Base-by-base conservation (phyloP, 2,888 invertebrate species). In the Pocota personata region DNA sequence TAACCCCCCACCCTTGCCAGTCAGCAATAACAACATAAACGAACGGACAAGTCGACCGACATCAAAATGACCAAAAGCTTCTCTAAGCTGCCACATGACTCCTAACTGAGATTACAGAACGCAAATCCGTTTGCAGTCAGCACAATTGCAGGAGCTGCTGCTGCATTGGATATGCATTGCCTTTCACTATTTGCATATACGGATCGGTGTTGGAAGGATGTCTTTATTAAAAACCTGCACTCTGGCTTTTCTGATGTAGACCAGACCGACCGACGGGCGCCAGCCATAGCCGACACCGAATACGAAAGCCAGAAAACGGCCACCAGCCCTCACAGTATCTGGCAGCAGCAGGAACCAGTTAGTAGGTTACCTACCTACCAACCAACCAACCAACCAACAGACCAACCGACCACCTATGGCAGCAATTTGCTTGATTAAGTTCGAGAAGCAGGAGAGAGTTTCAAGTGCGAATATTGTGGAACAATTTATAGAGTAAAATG, bases 391-490 rank as follows among this genome's bases (percentile, higher is more conserved):
- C 35, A 46, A 58, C 62, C 62, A 10, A 10, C 32, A 7, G 10
- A n/a, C 37, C 52, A 55, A 57, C 55, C 57, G 37, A 66, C 83
- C 62, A 79, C 73, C 78, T 32, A 78, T 48, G 79, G 75, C 69
- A 75, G 79, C 83, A 84, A 84, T 84, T 84, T 84, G 83, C 83
- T 78, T 79, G 83, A 84, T 84, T 84, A 84, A 84, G 83, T 84
- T 84, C 83, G 37, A 79, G 64, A 37, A 75, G 16, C 75, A 69
- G 73, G 50, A 79, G 27, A 27, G 62, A 43, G 57, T 57, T 48
- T 35, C 64, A 69, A 69, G 60, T 75, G 83, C 62, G 83, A 84
- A 84, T 75, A 79, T 79, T 75, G 73, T 84, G 73, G 57, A 69
- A 46, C 83, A 84, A 84, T 78, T 83, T 83, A 83, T 77, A 66